These are phyloP conservation scores for Pholis gunnellus DNA, from an alignment of 2,113 vertebrate genomes.

Conservation along the genomic window DNA sequence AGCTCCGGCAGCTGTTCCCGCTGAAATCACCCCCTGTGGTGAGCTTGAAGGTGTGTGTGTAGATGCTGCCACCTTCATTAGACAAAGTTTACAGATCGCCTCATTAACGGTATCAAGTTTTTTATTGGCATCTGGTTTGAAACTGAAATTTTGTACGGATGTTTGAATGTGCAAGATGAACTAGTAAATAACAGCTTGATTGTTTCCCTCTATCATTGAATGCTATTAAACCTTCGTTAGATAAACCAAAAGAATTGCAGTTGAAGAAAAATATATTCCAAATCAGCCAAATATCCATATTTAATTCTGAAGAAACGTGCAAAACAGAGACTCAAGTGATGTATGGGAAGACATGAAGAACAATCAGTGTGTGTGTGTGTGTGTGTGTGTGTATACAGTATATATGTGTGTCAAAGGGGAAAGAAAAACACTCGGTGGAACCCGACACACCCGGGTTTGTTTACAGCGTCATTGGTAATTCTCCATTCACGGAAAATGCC, in stretches of 20 bases:
- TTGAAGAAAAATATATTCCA: background rate
- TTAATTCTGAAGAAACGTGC: too few relatives aligned
- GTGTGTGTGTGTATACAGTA: too few relatives aligned
- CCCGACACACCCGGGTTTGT: background rate
- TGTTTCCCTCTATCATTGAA: background rate
- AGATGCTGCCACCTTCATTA: too few relatives aligned
- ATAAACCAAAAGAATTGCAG: background rate
- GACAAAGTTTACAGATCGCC: too few relatives aligned
- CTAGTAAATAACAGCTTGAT: background rate
- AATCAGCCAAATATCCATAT: background rate
- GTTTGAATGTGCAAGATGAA: background rate
- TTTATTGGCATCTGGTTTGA: too few relatives aligned
- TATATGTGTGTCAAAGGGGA: background rate
- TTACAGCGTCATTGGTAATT: conserved; percentile 29
- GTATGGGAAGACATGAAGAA: too few relatives aligned
- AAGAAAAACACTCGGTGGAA: background rate
- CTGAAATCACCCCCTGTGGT: too few relatives aligned
- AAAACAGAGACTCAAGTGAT: too few relatives aligned
- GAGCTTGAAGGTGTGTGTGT: too few relatives aligned
- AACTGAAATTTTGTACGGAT: background rate
- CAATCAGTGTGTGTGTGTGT: too few relatives aligned
- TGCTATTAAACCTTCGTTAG: background rate
- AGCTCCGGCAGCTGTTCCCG: too few relatives aligned
- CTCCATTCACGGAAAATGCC: conserved; percentile 51
- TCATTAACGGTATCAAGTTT: too few relatives aligned